phyloP scores from a whole-genome alignment of 2,888 invertebrate species.

The Nymphalis c-album region DNA sequence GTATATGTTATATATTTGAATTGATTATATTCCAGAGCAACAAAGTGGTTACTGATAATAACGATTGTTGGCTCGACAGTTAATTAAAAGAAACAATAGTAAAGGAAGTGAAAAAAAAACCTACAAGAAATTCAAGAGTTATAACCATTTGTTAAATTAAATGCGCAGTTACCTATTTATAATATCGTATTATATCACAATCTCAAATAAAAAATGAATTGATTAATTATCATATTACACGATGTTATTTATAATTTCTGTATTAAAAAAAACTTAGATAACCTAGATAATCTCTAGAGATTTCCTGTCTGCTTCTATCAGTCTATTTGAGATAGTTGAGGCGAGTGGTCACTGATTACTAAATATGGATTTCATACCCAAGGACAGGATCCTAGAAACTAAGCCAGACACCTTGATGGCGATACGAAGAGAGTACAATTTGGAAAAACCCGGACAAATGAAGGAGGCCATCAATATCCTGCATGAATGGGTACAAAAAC shows the following conservation, averaged over 20 bases:
- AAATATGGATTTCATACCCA: slow-evolving; percentile 29
- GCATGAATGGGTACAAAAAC: slow-evolving; percentile 53
- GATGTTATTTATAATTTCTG: too few species aligned
- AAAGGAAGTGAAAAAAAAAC: too few species aligned
- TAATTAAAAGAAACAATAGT: too few species aligned
- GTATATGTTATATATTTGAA: neutral
- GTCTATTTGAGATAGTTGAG: slow-evolving; percentile 15
- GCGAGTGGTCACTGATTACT: slow-evolving; percentile 13
- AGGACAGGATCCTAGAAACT: slow-evolving; percentile 40
- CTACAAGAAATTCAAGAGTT: too few species aligned
- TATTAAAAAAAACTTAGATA: neutral
- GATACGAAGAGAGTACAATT: slow-evolving; percentile 45
- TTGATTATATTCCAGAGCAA: too few species aligned
- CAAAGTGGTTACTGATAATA: too few species aligned
- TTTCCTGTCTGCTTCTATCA: slow-evolving; percentile 5
- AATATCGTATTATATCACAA: too few species aligned
- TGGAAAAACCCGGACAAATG: slow-evolving; percentile 47
- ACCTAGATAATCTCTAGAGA: too few species aligned
- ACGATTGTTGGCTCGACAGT: too few species aligned
- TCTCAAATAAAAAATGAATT: neutral
- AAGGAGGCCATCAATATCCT: slow-evolving; percentile 49
- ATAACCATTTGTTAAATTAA: too few species aligned
- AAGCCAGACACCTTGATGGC: slow-evolving; percentile 40
- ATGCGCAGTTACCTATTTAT: too few species aligned
- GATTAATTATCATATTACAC: too few species aligned